phyloP scores from a whole-genome alignment of 2,888 invertebrate species.

The Hylaea fasciaria region DNA sequence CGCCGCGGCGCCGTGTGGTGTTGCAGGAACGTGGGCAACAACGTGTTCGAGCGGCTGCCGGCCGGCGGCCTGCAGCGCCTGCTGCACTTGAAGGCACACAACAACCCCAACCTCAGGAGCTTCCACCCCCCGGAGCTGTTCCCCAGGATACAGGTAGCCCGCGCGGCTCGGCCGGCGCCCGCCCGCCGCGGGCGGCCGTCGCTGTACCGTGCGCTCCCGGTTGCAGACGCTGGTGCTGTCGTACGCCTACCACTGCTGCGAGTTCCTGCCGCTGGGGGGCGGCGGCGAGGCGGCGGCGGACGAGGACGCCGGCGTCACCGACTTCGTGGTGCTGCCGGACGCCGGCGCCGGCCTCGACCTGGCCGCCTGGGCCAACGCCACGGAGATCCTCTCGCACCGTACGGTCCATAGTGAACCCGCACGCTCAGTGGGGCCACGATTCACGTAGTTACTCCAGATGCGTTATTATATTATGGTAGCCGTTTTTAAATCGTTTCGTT shows the following conservation, averaged over 20 bases:
- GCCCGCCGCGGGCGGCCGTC: too few species aligned
- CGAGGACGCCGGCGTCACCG: conserved; percentile 60
- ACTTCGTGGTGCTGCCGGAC: conserved; percentile 74
- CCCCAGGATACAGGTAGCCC: conserved; percentile 89
- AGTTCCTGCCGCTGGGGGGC: conserved; percentile 90
- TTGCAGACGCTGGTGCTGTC: conserved; percentile 91
- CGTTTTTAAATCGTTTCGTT: too few species aligned
- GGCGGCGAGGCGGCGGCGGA: conserved; percentile 67
- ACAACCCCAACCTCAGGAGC: conserved; percentile 93
- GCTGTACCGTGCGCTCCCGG: too few species aligned
- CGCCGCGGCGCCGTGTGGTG: conserved; percentile 10
- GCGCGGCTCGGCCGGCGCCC: too few species aligned
- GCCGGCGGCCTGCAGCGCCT: conserved; percentile 91
- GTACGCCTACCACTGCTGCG: conserved; percentile 98
- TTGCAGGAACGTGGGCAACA: conserved; percentile 94
- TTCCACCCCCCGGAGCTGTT: conserved; percentile 95
- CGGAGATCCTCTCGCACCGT: conserved; percentile 94
- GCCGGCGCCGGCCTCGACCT: conserved; percentile 74
- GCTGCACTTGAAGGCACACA: conserved; percentile 95
- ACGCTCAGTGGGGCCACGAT: neutral
- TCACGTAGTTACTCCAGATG: too few species aligned
- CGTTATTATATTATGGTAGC: too few species aligned
- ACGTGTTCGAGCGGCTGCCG: conserved; percentile 93
- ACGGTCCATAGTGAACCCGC: conserved; percentile 60
- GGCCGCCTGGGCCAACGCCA: conserved; percentile 92